phyloP scores from a whole-genome alignment of 2,888 invertebrate species.

The Sipunculus nudus region DNA sequence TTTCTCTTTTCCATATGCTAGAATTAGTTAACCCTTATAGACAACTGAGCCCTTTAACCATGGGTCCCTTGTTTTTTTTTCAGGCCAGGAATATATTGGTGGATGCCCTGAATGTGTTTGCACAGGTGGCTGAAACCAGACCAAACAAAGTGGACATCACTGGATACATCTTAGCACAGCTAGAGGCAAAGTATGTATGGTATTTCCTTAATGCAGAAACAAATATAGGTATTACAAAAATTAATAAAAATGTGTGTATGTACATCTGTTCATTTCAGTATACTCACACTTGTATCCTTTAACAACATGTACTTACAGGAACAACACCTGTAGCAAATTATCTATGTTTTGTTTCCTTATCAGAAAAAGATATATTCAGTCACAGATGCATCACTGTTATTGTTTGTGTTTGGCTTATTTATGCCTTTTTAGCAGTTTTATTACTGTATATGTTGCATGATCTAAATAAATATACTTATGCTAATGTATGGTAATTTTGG shows the following conservation, averaged over 20 bases:
- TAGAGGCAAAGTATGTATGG: slow-evolving; percentile 47
- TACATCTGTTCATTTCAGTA: too few relatives aligned
- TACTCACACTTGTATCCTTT: too few relatives aligned
- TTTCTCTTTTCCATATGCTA: too few relatives aligned
- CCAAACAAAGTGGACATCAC: slow-evolving; percentile 53
- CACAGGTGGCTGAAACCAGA: slow-evolving; percentile 46
- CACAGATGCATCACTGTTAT: slow-evolving; percentile 7
- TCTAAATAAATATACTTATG: background rate
- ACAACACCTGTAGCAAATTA: too few relatives aligned
- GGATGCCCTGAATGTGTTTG: slow-evolving; percentile 54
- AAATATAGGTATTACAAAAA: background rate
- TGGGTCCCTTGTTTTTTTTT: too few relatives aligned
- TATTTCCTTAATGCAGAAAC: background rate
- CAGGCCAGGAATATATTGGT: slow-evolving; percentile 56
- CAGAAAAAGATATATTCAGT: too few relatives aligned
- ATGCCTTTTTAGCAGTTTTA: background rate
- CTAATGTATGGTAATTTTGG: background rate
- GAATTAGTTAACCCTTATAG: too few relatives aligned
- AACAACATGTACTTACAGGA: too few relatives aligned
- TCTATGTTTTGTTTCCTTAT: too few relatives aligned
- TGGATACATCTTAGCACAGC: slow-evolving; percentile 50
- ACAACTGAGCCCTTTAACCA: too few relatives aligned
- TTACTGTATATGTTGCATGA: background rate
- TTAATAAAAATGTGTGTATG: background rate
- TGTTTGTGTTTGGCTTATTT: background rate